These are phyloP conservation scores for Saccostrea glomerata DNA, from an alignment of 1,140 invertebrate species.

Conservation along the genomic window DNA sequence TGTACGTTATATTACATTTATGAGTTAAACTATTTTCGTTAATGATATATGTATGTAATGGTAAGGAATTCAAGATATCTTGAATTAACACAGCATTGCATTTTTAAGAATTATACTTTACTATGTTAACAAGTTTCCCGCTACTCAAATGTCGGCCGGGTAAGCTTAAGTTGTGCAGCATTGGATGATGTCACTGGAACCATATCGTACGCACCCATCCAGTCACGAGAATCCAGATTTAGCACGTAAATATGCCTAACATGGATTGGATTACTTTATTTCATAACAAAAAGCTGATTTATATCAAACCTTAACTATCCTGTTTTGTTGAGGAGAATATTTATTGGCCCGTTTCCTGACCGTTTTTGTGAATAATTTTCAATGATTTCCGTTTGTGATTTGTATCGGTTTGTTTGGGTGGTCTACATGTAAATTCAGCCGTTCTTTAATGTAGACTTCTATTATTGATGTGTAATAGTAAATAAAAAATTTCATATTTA, in stretches of 20 bases:
- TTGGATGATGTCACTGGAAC: background rate
- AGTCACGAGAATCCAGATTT: background rate
- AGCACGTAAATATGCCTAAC: background rate
- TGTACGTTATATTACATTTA: too few relatives aligned
- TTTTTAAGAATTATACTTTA: too few relatives aligned
- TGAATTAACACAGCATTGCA: too few relatives aligned
- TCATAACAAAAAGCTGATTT: background rate
- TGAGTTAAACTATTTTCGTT: too few relatives aligned
- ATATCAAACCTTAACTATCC: background rate
- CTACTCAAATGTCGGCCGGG: too few relatives aligned
- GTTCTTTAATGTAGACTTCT: background rate
- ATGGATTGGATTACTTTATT: background rate
- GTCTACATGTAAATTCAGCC: background rate
- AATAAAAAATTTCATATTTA: too few relatives aligned
- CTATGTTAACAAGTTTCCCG: too few relatives aligned
- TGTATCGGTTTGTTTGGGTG: slow-evolving; percentile 1
- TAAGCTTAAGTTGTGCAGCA: background rate
- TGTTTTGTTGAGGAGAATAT: background rate
- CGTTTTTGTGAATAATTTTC: background rate
- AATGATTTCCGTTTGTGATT: background rate
- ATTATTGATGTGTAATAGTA: too few relatives aligned
- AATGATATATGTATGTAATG: too few relatives aligned
- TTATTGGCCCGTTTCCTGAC: slow-evolving; percentile 4
- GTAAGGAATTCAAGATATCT: too few relatives aligned
- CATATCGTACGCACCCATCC: background rate